phyloP scores from a whole-genome alignment of 2,113 vertebrate genomes.

The Scortum barcoo region DNA sequence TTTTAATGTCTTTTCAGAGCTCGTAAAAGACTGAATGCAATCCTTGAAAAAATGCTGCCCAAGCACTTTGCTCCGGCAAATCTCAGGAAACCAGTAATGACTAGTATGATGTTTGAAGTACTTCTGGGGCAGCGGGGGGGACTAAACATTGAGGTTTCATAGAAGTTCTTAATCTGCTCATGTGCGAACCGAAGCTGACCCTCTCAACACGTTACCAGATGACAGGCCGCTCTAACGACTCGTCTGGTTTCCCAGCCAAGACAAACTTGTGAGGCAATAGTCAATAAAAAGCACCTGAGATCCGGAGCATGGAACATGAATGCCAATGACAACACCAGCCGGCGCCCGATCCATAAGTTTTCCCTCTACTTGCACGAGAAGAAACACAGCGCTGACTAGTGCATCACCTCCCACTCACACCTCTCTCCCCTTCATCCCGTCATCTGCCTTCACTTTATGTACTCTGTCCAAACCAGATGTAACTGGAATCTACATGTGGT shows the following conservation, averaged over 20 bases:
- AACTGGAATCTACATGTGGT: conserved; percentile 42
- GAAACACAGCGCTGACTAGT: conserved; percentile 32
- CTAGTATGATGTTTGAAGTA: conserved; percentile 37
- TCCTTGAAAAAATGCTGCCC: conserved; percentile 50
- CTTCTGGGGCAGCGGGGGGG: conserved; percentile 2
- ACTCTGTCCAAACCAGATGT: conserved; percentile 30
- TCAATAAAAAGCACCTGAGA: conserved; percentile 58
- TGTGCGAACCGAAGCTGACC: conserved; percentile 39
- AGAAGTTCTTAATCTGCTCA: conserved; percentile 34
- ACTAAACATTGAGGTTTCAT: conserved; percentile 42
- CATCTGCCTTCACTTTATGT: conserved; percentile 31
- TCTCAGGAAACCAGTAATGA: conserved; percentile 31
- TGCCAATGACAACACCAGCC: conserved; percentile 59
- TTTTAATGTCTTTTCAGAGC: conserved; percentile 63
- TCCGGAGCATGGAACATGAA: conserved; percentile 1
- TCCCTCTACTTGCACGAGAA: conserved; percentile 25
- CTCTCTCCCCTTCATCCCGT: conserved; percentile 18
- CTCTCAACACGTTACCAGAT: conserved; percentile 27
- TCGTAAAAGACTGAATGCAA: conserved; percentile 58
- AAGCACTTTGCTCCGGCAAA: conserved; percentile 47
- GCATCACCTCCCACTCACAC: conserved; percentile 42
- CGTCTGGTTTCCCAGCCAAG: conserved; percentile 66
- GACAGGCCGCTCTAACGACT: conserved; percentile 62
- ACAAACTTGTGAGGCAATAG: conserved; percentile 36
- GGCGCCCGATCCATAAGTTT: conserved; percentile 30